These are phyloP conservation scores for Orthosia cruda DNA, from an alignment of 2,888 invertebrate genomes.

Conservation along the genomic window DNA sequence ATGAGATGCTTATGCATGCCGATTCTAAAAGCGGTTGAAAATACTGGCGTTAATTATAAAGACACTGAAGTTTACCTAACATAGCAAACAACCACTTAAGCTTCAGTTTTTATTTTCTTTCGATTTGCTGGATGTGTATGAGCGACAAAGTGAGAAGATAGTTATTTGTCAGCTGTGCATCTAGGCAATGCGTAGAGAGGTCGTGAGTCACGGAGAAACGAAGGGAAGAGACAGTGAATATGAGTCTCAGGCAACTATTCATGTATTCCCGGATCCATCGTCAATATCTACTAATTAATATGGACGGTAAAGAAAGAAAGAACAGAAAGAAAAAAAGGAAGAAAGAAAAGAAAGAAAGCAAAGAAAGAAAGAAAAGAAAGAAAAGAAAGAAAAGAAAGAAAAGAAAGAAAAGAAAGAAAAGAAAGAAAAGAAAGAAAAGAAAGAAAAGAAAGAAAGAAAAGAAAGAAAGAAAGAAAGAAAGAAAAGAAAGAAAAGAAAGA, in stretches of 20 bases:
- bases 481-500: no score
- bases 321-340: no score
- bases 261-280: conserved; percentile 16
- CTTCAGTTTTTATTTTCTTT: neutral
- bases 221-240: neutral
- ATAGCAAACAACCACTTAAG: neutral
- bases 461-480: no score
- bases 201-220: neutral
- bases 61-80: neutral
- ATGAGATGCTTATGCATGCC: neutral
- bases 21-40: conserved; percentile 2
- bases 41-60: neutral
- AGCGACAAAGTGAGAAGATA: neutral
- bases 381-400: no score
- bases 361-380: no score
- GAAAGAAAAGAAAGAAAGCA: no score
- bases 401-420: no score
- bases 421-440: no score
- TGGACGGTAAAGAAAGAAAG: neutral
- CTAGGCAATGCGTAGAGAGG: neutral
- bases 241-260: conserved; percentile 17
- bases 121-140: neutral
- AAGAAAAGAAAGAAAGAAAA: no score
- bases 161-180: neutral
- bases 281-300: neutral